phyloP scores from a whole-genome alignment of 2,797 vertebrate species.

The Ptychadena robeensis region DNA sequence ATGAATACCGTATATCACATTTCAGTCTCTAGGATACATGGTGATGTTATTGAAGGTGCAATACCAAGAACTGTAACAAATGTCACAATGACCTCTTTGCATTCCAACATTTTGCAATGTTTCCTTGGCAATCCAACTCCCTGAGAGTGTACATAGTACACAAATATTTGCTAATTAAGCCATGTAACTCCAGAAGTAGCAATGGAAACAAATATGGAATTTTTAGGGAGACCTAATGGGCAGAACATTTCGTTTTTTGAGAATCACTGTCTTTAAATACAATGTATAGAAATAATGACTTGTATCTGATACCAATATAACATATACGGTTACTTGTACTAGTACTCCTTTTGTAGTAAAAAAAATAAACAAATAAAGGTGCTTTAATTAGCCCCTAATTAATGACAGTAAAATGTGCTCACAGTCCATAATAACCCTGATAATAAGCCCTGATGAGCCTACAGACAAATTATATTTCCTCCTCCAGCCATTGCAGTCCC shows the following conservation, averaged over 20 bases:
- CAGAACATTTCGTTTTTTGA: too few species aligned
- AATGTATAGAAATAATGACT: neutral
- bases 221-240: neutral
- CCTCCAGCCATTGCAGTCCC: too few species aligned
- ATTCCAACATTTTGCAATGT: constrained; percentile 67
- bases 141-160: neutral
- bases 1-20: neutral
- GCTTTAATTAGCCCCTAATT: too few species aligned
- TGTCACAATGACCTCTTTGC: constrained; percentile 65
- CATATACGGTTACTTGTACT: neutral
- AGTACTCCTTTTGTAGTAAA: too few species aligned
- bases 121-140: constrained; percentile 74
- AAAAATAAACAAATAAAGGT: too few species aligned
- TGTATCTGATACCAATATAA: neutral
- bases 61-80: constrained; percentile 57
- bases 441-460: too few species aligned
- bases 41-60: neutral
- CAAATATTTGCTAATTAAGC: constrained; percentile 21
- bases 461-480: too few species aligned
- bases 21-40: constrained; percentile 66
- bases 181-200: neutral
- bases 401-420: too few species aligned
- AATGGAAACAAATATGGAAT: constrained; percentile 12
- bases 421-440: too few species aligned
- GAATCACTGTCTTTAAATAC: too few species aligned